phyloP scores from a whole-genome alignment of 2,113 vertebrate species.

The Dicentrarchus labrax region DNA sequence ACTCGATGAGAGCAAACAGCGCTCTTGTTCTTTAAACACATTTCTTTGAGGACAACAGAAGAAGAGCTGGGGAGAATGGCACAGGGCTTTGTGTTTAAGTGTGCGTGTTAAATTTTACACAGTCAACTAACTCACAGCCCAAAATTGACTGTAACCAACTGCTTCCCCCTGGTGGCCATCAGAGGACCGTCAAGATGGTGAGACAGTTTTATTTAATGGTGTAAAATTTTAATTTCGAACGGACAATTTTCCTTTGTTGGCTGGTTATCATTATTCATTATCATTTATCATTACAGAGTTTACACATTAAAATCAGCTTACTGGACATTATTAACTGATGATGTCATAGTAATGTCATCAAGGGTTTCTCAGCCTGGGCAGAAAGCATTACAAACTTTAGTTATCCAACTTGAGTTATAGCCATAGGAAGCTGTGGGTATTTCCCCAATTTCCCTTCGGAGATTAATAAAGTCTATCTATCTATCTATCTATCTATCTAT shows the following conservation, averaged over 20 bases:
- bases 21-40: neutral
- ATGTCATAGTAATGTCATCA: neutral
- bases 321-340: neutral
- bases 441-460: no score
- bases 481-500: no score
- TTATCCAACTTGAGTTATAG: no score
- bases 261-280: no score
- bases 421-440: neutral
- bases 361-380: neutral
- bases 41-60: constrained; percentile 10
- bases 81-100: constrained; percentile 18
- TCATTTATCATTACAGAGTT: neutral
- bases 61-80: neutral
- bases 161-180: constrained; percentile 64
- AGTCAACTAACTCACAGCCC: neutral
- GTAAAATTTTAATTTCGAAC: neutral
- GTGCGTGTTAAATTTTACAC: neutral
- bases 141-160: constrained; percentile 14
- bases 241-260: neutral
- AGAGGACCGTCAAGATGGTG: neutral
- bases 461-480: no score
- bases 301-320: neutral
- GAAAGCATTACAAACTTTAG: neutral
- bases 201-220: neutral
- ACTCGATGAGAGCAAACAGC: constrained; percentile 30